phyloP scores from a whole-genome alignment of 2,113 vertebrate species.

The Riparia riparia region DNA sequence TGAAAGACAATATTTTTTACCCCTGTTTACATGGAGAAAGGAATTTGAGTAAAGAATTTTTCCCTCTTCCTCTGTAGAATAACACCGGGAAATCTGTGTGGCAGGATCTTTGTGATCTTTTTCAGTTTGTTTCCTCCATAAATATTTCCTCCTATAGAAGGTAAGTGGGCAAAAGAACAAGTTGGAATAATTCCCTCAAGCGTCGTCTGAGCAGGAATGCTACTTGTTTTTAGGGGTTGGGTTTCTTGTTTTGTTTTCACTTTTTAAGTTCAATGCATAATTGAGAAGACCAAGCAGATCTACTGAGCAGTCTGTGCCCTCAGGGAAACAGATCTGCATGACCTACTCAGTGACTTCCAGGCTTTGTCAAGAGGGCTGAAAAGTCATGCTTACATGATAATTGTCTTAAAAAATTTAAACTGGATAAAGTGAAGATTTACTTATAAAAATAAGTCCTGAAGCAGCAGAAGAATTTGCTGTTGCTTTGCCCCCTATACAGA shows the following conservation, averaged over 20 bases:
- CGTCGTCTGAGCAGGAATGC: neutral
- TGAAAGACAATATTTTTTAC: neutral
- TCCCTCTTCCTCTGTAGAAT: neutral
- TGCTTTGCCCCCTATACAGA: neutral
- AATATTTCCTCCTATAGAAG: neutral
- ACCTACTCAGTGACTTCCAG: neutral
- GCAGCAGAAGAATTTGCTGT: neutral
- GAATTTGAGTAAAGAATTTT: slow-evolving; percentile 2
- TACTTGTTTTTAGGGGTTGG: neutral
- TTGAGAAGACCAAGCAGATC: neutral
- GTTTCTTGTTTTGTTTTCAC: neutral
- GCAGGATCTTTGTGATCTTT: neutral
- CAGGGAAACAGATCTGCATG: neutral
- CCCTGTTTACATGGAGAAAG: neutral
- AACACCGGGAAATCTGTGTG: neutral
- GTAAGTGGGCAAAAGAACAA: neutral
- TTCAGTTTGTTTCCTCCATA: neutral
- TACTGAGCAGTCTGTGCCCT: neutral
- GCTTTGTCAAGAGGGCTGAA: neutral
- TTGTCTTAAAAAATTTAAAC: neutral
- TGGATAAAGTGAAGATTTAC: neutral
- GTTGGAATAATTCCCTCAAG: neutral
- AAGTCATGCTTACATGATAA: neutral
- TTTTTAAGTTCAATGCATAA: neutral
- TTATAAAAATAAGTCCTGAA: neutral